Base-by-base conservation (phyloP, 2,797 vertebrate species). In the Uromys caudimaculatus region DNA sequence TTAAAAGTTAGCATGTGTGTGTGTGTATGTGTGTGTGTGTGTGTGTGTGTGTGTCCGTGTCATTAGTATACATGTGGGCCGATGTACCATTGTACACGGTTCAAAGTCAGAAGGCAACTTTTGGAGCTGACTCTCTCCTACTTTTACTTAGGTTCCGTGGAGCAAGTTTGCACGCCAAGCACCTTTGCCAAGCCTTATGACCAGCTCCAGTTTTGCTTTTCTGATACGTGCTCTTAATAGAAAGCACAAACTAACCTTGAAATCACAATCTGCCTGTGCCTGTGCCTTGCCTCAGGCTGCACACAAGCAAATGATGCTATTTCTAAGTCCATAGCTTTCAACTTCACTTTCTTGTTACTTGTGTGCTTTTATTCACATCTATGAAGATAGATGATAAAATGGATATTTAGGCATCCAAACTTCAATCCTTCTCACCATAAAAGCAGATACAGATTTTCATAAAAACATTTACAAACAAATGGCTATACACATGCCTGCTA, bases 301-400 rank as follows among this genome's bases (percentile, higher is more conserved):
- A 32, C 4, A 2, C 21, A 62, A 38, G 4, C 13, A n/a, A 64
- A 32, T 62, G 32, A 19, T 62, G 8, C 4, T 19, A 90, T 56
- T 91, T 2, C 38, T 47, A n/a, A 16, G 27, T 13, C 93, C 81
- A 21, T 69, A 79, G 50, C 21, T 85, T 93, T 89, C 56, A 91
- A n/a, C 50, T 91, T 91, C 12, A 44, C 56, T 69, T 5, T 86
- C 94, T 50, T 85, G 47, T 6, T 60, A 69, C 6, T 3, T 54
- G 90, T 67, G 35, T 89, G 35, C 75, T 73, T 69, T 93, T 79
- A 35, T 95, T 58, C 44, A 83, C 21, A 41, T 79, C 12, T 41
- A 60, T 91, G 69, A 89, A 96, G 38, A 54, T 64, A 29, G 69
- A 79, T 2, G 52, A 60, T 69, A 88, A 92, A 95, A 90, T 13